A percentile compares a stretch with the other conserved stretches of the same genome.
phyloP scores from a whole-genome alignment of 2,888 invertebrate species.

The Glomeris marginata region DNA sequence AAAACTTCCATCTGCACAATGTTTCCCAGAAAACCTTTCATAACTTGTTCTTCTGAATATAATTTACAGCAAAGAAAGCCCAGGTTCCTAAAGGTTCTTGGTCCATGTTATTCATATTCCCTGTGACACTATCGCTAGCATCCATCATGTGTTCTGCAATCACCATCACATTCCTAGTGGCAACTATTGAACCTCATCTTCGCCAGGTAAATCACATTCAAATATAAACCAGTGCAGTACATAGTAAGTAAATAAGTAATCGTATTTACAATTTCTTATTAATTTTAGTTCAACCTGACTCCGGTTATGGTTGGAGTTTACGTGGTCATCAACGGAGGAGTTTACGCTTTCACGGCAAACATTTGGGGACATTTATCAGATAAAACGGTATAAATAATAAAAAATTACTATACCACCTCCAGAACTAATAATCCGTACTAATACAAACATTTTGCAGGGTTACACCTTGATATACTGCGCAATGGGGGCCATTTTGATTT shows the following conservation, averaged over 20 bases:
- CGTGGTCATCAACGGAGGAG: slow-evolving; percentile 20
- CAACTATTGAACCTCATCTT: slow-evolving; percentile 77
- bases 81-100: slow-evolving; percentile 27
- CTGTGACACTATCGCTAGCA: slow-evolving; percentile 49
- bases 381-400: slow-evolving; percentile 14
- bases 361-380: slow-evolving; percentile 21
- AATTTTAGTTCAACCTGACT: slow-evolving; percentile 18
- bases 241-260: no score
- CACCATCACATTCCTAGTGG: slow-evolving; percentile 74
- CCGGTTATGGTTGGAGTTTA: slow-evolving; percentile 20
- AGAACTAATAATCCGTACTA: no score
- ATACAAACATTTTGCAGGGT: no score
- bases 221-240: no score
- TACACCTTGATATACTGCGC: no score
- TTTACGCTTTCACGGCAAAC: slow-evolving; percentile 21
- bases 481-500: no score
- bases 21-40: no score
- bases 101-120: slow-evolving; percentile 52
- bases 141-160: slow-evolving; percentile 61
- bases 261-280: slow-evolving; percentile 1
- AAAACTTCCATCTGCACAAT: no score
- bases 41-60: neutral
- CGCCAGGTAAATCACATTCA: slow-evolving; percentile 35
- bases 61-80: no score
- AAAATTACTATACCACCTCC: no score